These are phyloP conservation scores for Lasioglossum morio DNA, from an alignment of 2,888 invertebrate species.

Conservation along the genomic window DNA sequence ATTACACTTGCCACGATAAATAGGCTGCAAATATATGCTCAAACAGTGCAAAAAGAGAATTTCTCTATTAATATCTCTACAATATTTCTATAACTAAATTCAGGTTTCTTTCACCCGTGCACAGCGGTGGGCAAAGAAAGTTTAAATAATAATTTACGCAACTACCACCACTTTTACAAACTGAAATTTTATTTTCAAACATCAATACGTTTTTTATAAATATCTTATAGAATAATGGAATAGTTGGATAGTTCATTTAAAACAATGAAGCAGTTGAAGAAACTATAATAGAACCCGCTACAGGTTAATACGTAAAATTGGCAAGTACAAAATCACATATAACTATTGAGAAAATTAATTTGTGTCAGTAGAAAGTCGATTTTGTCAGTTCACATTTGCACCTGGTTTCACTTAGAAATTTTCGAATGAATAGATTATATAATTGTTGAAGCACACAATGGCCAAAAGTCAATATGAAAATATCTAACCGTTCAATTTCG, in stretches of 20 bases:
- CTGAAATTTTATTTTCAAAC: not conserved
- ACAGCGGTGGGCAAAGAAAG: no score
- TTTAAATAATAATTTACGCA: no score
- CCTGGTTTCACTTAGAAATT: not conserved
- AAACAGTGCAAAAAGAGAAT: not conserved
- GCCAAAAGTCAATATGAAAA: not conserved
- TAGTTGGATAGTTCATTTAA: no score
- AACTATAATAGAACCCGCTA: no score
- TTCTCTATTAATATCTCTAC: not conserved
- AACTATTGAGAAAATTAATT: not conserved
- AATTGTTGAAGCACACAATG: not conserved
- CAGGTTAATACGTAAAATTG: no score
- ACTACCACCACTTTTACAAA: no score
- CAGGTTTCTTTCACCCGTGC: not conserved
- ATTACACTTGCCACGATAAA: not conserved
- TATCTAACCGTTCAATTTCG: not conserved
- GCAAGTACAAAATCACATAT: not conserved
- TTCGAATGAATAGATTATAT: not conserved
- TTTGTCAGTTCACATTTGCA: not conserved
- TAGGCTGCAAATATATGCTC: not conserved
- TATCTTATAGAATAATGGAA: not conserved
- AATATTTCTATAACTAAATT: not conserved
- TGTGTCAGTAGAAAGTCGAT: not conserved
- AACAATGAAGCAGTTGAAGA: no score
- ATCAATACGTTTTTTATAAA: not conserved